Percentiles rank a stretch among this genome's conserved stretches.
Conservation (phyloP, 2,888 invertebrate genomes). For the Latrodectus hesperus region DNA sequence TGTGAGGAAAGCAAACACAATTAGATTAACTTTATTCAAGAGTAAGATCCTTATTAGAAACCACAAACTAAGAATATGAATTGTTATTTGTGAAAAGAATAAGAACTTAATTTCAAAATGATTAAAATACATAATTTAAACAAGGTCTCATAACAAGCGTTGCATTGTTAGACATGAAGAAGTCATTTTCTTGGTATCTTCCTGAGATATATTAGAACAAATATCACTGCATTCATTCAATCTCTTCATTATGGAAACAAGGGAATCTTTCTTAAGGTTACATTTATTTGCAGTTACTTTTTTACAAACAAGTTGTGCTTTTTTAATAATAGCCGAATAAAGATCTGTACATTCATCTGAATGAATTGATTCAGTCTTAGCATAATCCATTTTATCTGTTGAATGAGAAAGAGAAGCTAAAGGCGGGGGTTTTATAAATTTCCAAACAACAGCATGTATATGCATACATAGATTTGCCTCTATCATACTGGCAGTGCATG, state of each 20-base stretch:
- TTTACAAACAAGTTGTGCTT: slow-evolving; percentile 31
- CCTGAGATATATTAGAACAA: slow-evolving; percentile 12
- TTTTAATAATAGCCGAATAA: slow-evolving; percentile 16
- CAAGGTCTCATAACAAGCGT: too few relatives aligned
- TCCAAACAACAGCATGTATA: slow-evolving; percentile 47
- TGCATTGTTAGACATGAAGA: too few relatives aligned
- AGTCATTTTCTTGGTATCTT: too few relatives aligned
- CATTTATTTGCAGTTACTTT: slow-evolving; percentile 23
- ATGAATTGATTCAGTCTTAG: not conserved
- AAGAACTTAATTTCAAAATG: too few relatives aligned
- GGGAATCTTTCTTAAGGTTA: slow-evolving; percentile 12
- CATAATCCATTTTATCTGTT: not conserved
- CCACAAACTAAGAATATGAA: too few relatives aligned
- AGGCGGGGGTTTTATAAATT: slow-evolving; percentile 29
- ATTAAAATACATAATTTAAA: too few relatives aligned
- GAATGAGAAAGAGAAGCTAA: slow-evolving; percentile 17
- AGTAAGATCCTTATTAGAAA: too few relatives aligned
- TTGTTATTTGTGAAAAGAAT: too few relatives aligned
- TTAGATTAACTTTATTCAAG: too few relatives aligned
- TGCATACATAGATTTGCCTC: slow-evolving; percentile 38
- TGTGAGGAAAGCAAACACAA: too few relatives aligned
- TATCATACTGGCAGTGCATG: slow-evolving; percentile 20
- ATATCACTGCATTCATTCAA: slow-evolving; percentile 43
- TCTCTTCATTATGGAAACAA: slow-evolving; percentile 13
- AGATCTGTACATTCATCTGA: not conserved